Conservation (phyloP, 1,140 invertebrate species). For the Drosophila eugracilis region DNA sequence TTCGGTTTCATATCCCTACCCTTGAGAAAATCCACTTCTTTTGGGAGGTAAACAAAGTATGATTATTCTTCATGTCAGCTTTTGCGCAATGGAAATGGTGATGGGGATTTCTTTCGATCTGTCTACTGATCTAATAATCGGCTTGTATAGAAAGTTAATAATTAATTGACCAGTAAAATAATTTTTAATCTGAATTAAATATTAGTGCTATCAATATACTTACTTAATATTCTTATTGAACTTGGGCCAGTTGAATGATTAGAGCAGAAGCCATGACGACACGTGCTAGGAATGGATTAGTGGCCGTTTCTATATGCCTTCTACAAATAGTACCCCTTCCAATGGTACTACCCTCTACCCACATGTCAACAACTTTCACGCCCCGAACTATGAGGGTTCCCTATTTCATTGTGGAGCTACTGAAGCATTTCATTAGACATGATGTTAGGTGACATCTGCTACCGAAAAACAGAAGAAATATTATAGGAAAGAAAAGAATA, state of each 20-base stretch:
- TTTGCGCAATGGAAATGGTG: conserved; percentile 5
- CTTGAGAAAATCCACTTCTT: conserved; percentile 58
- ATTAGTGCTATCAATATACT: too few relatives aligned
- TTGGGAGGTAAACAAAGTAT: conserved; percentile 9
- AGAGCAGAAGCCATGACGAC: conserved; percentile 23
- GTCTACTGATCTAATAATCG: too few relatives aligned
- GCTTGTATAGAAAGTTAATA: too few relatives aligned
- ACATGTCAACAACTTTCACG: conserved; percentile 75
- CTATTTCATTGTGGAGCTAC: conserved; percentile 46
- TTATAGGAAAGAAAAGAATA: conserved; percentile 17
- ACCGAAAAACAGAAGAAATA: conserved; percentile 39
- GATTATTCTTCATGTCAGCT: conserved; percentile 63
- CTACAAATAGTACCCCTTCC: too few relatives aligned
- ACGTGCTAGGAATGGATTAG: conserved; percentile 45
- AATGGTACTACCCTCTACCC: conserved; percentile 29
- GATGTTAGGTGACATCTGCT: conserved; percentile 54
- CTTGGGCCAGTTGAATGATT: conserved; percentile 16
- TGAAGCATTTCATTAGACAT: conserved; percentile 69
- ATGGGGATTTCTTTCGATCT: too few relatives aligned
- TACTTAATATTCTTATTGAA: not conserved
- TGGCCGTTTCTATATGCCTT: not conserved
- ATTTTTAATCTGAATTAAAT: too few relatives aligned
- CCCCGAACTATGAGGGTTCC: conserved; percentile 60
- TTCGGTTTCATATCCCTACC: conserved; percentile 47
- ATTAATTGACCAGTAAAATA: too few relatives aligned